Base-by-base conservation (phyloP, 2,888 invertebrate genomes). In the Pandemis corylana region DNA sequence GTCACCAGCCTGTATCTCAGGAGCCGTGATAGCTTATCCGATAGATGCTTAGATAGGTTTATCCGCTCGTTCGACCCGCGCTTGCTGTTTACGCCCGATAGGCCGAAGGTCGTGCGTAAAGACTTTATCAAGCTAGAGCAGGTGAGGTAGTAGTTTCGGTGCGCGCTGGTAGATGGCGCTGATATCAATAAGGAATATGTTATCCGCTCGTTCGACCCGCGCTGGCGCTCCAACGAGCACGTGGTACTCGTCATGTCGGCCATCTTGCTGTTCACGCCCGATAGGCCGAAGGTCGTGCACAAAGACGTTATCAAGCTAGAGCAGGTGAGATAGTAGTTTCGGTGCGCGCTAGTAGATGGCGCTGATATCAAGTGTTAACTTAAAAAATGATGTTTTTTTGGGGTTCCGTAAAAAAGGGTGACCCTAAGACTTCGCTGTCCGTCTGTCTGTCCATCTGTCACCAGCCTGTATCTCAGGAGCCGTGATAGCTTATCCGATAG, bases 231-330 rank as follows among this genome's bases (percentile, higher is more conserved):
- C 62, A 98, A 99, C 93, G 97, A 98, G 87, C 97, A 97, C 87
- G 96, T 99, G 71, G 98, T 99, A 87, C 96, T 98, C 42, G 97
- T 99, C 81, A 95, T 99, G 89, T 97, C 97, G 85, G 98, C 99
- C 80, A 98, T 99, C 77, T 95, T 98, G 77, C 93, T 99, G 67
- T 99, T 99, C 90, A 96, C 97, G 70, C 98, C 99, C 0, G 96
- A 97, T 77, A 92, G 99, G 73, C 95, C 96, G 0, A 95, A 96
- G 81, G 96, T 98, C 20, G 96, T 98, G 80, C 98, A 98, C 86
- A 95, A 96, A 28, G 98, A 98, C 87, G 97, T 98, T 67, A 97
- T 98, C 77, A 96, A 97, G 89, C 89, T 97, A 74, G 68, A 68
- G 12, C 68, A 68, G 68, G 68, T 68, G 28, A 28, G 59, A 3